These are phyloP conservation scores for Malurus leucopterus DNA, from an alignment of 2,797 vertebrate species.

Conservation along the genomic window DNA sequence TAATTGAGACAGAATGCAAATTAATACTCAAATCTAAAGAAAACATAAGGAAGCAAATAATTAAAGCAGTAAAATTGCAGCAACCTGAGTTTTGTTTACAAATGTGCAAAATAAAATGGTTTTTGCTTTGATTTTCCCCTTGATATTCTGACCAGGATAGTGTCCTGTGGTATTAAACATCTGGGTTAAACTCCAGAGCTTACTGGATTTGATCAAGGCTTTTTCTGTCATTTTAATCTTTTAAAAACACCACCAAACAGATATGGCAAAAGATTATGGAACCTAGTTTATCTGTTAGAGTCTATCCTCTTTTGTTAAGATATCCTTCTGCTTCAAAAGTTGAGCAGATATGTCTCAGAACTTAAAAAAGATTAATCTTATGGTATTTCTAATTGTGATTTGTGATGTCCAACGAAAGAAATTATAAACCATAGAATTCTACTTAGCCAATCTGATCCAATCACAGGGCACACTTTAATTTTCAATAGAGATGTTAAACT, in stretches of 20 bases:
- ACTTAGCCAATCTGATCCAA: constrained; percentile 30
- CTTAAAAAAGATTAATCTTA: constrained; percentile 51
- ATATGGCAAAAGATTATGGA: constrained; percentile 47
- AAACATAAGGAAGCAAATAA: not conserved
- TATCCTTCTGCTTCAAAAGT: constrained; percentile 45
- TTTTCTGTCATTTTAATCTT: constrained; percentile 62
- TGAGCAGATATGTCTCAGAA: constrained; percentile 32
- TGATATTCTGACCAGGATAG: constrained; percentile 1
- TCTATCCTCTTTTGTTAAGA: constrained; percentile 47
- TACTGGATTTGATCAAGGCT: constrained; percentile 56
- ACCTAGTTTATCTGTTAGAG: constrained; percentile 28
- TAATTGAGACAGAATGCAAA: not conserved
- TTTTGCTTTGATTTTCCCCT: constrained; percentile 7
- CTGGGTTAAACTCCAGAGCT: constrained; percentile 49
- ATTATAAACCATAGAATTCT: constrained; percentile 49
- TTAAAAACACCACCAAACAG: constrained; percentile 60
- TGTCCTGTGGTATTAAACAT: constrained; percentile 40
- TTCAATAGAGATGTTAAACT: constrained; percentile 50
- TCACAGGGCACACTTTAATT: constrained; percentile 51
- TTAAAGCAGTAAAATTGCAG: constrained; percentile 4
- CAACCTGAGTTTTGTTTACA: not conserved
- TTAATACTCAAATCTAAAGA: not conserved
- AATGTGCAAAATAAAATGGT: not conserved
- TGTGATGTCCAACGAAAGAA: constrained; percentile 44
- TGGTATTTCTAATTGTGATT: constrained; percentile 56